Conservation (phyloP, 2,888 invertebrate genomes). For the Diaphora mendica region DNA sequence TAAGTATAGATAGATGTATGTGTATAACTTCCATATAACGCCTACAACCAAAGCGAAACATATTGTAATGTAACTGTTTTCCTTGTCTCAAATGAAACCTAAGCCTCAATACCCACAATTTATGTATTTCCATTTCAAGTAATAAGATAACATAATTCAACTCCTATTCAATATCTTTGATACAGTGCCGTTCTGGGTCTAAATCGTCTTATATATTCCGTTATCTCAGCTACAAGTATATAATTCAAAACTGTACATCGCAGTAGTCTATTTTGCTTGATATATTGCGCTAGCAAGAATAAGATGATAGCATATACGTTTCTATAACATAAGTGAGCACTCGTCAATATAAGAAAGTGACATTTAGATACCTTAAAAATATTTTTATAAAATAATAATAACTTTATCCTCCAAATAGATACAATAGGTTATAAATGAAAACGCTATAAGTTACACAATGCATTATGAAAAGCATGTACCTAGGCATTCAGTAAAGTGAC, state of each 20-base stretch:
- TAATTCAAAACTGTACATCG: not conserved
- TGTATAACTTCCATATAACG: not conserved
- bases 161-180: constrained; percentile 9
- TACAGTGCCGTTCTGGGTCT: not conserved
- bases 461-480: too few relatives aligned
- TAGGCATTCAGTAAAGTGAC: too few relatives aligned
- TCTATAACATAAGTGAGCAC: too few relatives aligned
- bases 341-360: too few relatives aligned
- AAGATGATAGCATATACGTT: not conserved
- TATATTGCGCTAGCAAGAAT: not conserved
- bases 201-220: not conserved
- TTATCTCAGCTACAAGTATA: not conserved
- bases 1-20: too few relatives aligned
- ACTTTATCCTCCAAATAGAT: too few relatives aligned
- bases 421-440: too few relatives aligned
- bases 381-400: too few relatives aligned
- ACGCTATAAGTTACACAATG: too few relatives aligned
- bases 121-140: constrained; percentile 5
- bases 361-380: too few relatives aligned
- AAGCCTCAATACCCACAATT: constrained; percentile 1
- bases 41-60: not conserved
- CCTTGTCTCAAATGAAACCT: not conserved
- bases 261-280: not conserved
- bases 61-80: not conserved
- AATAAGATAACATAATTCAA: constrained; percentile 8